Evolutionary conservation across 2,888 invertebrate genomes (phyloP).

Genomic region (Salpingus planirostris): DNA sequence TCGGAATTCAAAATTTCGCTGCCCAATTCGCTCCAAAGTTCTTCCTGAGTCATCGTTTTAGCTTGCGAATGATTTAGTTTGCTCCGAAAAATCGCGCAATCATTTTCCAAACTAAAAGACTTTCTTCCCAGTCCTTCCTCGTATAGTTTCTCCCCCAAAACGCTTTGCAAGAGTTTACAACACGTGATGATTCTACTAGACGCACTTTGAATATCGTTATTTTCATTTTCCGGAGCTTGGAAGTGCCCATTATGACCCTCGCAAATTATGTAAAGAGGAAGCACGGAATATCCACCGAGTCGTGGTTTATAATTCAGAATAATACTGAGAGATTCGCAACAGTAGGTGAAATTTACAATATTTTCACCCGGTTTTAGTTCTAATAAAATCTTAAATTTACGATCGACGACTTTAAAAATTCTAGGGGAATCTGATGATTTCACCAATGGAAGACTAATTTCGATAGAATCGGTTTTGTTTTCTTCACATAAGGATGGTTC

Average conservation of each 20-base stretch:
- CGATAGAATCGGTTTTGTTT: no score
- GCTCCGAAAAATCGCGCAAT: conserved; percentile 68
- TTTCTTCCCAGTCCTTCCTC: conserved; percentile 69
- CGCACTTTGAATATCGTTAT: conserved; percentile 59
- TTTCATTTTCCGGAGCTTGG: conserved; percentile 48
- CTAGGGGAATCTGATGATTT: no score
- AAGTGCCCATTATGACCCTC: conserved; percentile 70
- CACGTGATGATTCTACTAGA: conserved; percentile 67
- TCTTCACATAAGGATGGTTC: conserved; percentile 12
- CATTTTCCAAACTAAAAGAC: conserved; percentile 72
- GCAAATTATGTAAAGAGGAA: conserved; percentile 78
- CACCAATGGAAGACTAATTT: no score
- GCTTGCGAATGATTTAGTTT: conserved; percentile 61
- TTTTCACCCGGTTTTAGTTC: conserved; percentile 57
- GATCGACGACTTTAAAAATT: no score
- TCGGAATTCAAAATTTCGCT: conserved; percentile 71
- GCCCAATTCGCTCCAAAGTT: conserved; percentile 75
- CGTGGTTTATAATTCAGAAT: conserved; percentile 50
- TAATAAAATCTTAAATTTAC: conserved; percentile 61
- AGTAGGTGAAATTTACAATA: conserved; percentile 51
- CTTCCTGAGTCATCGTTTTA: conserved; percentile 62
- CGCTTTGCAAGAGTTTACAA: conserved; percentile 71
- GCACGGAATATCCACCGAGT: conserved; percentile 53
- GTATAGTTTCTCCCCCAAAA: conserved; percentile 79
- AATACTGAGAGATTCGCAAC: conserved; percentile 43